Evolutionary conservation across 2,888 invertebrate genomes (phyloP).

Genomic region (Ditula angustiorana): DNA sequence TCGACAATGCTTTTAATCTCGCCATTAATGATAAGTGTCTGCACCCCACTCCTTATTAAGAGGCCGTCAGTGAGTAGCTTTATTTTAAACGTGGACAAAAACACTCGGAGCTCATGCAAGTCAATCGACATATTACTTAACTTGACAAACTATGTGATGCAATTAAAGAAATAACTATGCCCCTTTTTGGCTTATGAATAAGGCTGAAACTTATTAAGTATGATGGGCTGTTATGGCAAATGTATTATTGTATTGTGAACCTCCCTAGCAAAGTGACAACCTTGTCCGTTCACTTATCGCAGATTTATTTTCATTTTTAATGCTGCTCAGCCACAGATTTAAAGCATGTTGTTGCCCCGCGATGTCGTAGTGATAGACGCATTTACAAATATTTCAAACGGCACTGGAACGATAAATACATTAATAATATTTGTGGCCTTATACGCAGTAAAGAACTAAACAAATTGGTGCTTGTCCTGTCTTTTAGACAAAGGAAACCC

Average conservation of each 20-base stretch:
- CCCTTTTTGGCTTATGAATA: slow-evolving; percentile 26
- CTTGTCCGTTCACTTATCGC: slow-evolving; percentile 48
- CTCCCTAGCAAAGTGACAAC: slow-evolving; percentile 46
- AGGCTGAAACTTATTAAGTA: slow-evolving; percentile 34
- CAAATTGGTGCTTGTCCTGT: not conserved
- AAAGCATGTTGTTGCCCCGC: slow-evolving; percentile 36
- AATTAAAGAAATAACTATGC: slow-evolving; percentile 9
- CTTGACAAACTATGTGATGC: slow-evolving; percentile 20
- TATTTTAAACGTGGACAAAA: slow-evolving; percentile 56
- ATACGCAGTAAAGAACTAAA: too few species aligned
- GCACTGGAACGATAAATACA: slow-evolving; percentile 2
- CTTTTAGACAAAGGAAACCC: not conserved
- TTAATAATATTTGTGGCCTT: not conserved
- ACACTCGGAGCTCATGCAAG: slow-evolving; percentile 58
- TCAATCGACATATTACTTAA: slow-evolving; percentile 55
- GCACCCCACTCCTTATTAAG: slow-evolving; percentile 60
- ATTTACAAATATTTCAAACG: slow-evolving; percentile 29
- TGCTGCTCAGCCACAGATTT: slow-evolving; percentile 38
- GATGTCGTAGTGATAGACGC: slow-evolving; percentile 37
- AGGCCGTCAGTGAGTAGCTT: slow-evolving; percentile 48
- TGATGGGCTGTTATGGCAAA: slow-evolving; percentile 6
- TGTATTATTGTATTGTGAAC: slow-evolving; percentile 29
- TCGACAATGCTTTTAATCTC: slow-evolving; percentile 49
- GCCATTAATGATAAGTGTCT: slow-evolving; percentile 58
- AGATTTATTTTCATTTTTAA: slow-evolving; percentile 49